Conservation (phyloP, 2,113 vertebrate species). For the Telmatochromis sp. region DNA sequence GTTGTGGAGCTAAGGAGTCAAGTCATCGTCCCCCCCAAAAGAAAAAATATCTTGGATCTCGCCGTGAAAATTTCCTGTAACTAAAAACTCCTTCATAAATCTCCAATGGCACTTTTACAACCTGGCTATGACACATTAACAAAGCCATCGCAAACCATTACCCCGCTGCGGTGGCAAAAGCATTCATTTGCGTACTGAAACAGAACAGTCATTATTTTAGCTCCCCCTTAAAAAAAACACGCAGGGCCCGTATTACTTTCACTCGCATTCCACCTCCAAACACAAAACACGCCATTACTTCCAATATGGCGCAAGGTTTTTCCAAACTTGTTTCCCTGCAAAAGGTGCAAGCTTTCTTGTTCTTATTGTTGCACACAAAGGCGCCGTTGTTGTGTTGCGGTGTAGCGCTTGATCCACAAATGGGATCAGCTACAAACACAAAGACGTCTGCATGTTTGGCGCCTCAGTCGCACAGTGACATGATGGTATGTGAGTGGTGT, state of each 20-base stretch:
- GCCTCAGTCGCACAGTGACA: neutral
- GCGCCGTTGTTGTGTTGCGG: conserved; percentile 29
- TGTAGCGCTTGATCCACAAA: conserved; percentile 1
- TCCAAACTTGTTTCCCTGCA: conserved; percentile 31
- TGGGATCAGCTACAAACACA: conserved; percentile 16
- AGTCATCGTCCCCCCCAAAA: neutral
- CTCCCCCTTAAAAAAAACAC: neutral
- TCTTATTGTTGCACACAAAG: conserved; percentile 38
- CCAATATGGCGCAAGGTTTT: conserved; percentile 20
- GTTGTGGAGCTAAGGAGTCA: conserved; percentile 18
- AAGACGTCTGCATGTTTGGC: neutral
- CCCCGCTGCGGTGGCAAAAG: neutral
- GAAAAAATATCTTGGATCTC: conserved; percentile 25
- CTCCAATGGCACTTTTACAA: conserved; percentile 50
- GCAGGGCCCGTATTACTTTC: conserved; percentile 16
- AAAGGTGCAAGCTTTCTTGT: neutral
- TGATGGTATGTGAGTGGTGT: neutral
- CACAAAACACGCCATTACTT: conserved; percentile 26
- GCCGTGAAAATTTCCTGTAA: conserved; percentile 61
- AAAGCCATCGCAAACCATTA: conserved; percentile 62
- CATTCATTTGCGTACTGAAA: conserved; percentile 48
- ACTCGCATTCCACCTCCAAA: conserved; percentile 29
- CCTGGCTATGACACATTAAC: conserved; percentile 64
- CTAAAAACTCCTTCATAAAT: conserved; percentile 66
- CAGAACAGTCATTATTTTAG: conserved; percentile 61